Base-by-base conservation (phyloP, 2,797 vertebrate species). In the Crenuchus spilurus region DNA sequence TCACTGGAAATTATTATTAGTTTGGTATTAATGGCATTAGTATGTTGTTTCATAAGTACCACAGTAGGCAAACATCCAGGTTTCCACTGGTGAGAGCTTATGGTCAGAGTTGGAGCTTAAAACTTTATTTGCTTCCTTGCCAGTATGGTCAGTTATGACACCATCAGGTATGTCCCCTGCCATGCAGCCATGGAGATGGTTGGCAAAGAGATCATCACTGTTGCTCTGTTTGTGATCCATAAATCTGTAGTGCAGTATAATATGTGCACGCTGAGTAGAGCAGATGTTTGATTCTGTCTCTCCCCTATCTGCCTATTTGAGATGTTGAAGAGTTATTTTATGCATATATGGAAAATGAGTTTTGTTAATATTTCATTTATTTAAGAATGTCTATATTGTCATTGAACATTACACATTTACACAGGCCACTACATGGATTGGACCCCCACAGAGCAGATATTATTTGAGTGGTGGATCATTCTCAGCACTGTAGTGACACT, bases 71-170 rank as follows among this genome's bases (percentile, higher is more conserved):
- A 11, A 57, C 16, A 31, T 31, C 60, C 65, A 70, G 65, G 22
- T 70, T 79, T 70, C 70, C 70, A 66, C 65, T 70, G 20, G 63
- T 57, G 57, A 66, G 51, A 70, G 62, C 52, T 70, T 66, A 76
- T 76, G 49, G 18, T 24, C 46, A 22, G 57, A 51, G 13, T 14
- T 63, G 39, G 20, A 41, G 72, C 42, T 48, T 33, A 57, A 30
- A 31, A 55, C 30, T 49, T 74, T 28, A 44, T 49, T 54, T 14
- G 66, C 49, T 61, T 71, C 22, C 24, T 42, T 60, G 37, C 52
- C 48, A 57, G 46, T 11, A 4, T 69, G 30, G 52, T 35, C 66
- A 74, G 61, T 46, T 65, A 26, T 74, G 61, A 28, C 48, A 65
- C 30, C 65, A 64, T 54, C 13, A 58, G 54, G 7, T 58, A 22